Evolutionary conservation across 2,888 invertebrate genomes (phyloP).

Genomic region (Macaria notata): DNA sequence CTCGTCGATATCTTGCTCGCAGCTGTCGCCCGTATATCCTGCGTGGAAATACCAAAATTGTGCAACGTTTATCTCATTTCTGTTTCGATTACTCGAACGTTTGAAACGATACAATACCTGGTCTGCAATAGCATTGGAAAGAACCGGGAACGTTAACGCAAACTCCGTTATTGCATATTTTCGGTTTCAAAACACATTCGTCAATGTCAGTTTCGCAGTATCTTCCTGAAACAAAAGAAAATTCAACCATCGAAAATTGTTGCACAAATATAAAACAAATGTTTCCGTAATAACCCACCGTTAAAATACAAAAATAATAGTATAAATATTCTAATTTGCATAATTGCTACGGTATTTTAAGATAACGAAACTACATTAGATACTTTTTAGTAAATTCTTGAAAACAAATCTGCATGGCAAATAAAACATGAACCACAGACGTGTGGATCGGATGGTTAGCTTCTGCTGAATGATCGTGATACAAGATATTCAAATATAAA

Average conservation of each 20-base stretch:
- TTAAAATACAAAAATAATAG: conserved; percentile 29
- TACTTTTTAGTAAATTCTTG: too few relatives aligned
- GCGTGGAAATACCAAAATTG: conserved; percentile 13
- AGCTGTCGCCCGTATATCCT: conserved; percentile 91
- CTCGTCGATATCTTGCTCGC: conserved; percentile 93
- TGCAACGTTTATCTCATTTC: conserved; percentile 15
- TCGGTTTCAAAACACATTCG: conserved; percentile 84
- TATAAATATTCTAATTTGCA: conserved; percentile 28
- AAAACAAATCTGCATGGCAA: conserved; percentile 4
- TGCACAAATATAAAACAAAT: too few relatives aligned
- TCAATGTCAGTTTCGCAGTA: conserved; percentile 86
- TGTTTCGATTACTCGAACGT: background rate
- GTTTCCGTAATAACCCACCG: conserved; percentile 34
- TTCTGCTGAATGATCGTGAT: background rate
- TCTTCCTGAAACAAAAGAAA: conserved; percentile 61
- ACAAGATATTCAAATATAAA: too few relatives aligned
- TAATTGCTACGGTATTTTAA: conserved; percentile 11
- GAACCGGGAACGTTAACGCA: conserved; percentile 89
- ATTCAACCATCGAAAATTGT: too few relatives aligned
- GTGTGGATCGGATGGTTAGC: conserved; percentile 35
- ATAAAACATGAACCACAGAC: conserved; percentile 49
- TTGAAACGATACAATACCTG: conserved; percentile 69
- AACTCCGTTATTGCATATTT: conserved; percentile 91
- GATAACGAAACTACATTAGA: too few relatives aligned
- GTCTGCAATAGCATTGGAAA: conserved; percentile 92